Conservation (phyloP, 2,797 vertebrate genomes). For the Corythornis leucogaster region DNA sequence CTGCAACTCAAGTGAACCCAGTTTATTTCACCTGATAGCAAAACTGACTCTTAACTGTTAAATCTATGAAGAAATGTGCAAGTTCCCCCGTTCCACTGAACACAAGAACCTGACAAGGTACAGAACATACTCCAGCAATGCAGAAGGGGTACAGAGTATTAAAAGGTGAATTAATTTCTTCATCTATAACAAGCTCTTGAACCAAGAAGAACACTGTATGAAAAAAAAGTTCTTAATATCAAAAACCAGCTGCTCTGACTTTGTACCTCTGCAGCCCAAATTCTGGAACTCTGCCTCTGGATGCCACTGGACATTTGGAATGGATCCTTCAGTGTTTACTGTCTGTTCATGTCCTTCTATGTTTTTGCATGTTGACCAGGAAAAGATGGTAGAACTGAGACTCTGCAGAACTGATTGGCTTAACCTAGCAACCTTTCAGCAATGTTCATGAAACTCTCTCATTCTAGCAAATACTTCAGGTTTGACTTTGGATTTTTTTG, state of each 20-base stretch:
- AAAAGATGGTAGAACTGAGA: neutral
- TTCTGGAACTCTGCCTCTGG: neutral
- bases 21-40: neutral
- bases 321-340: neutral
- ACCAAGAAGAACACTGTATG: neutral
- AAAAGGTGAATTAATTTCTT: neutral
- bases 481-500: neutral
- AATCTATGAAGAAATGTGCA: neutral
- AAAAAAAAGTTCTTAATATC: neutral
- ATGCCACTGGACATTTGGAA: neutral
- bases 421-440: neutral
- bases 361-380: neutral
- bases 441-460: neutral
- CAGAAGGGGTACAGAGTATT: neutral
- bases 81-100: neutral
- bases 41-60: neutral
- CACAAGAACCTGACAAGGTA: neutral
- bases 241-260: neutral
- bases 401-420: neutral
- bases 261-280: neutral
- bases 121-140: neutral
- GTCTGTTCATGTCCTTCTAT: neutral
- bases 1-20: neutral
- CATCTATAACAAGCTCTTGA: neutral
- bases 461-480: neutral